Evolutionary conservation across 1,140 invertebrate genomes (phyloP), one percentile per base, ranked within the genome.

Genomic region (Drosophila auraria): DNA sequence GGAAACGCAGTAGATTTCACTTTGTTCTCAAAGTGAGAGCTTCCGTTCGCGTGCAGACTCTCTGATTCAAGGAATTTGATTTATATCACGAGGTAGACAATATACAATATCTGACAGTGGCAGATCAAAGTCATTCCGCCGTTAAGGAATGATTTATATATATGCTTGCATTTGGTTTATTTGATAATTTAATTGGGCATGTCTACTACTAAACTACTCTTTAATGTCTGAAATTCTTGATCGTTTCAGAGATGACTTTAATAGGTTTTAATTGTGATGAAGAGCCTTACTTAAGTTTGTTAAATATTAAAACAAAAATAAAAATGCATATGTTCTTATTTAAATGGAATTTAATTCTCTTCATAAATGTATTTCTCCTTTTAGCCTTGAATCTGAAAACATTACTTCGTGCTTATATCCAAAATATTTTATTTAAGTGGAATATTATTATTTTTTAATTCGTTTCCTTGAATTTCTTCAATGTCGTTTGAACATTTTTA

Each of bases 41-140:
- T 80, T 84, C 82, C 82, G 82, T 42, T 80, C 62, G 77, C 77
- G 65, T 83, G 77, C 65, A 74, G 71, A 73, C 25, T 61, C 54
- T 53, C 20, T 15, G 56, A 53, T 61, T 74, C 69, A 38, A 15
- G 38, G 69, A 74, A 74, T 74, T 73, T 30, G n/a, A 73, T 73
- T 53, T 53, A 61, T 36, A 36, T 36, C 20, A 72, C 30, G 42
- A 36, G 25, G 36, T 42, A 38, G 51, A 72, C 27, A 42, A 42
- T 51, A 40, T 44, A 38, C 25, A 36, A 42, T 44, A 30, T 36
- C 38, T 27, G 30, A 11, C 33, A 60, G 15, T 14, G 40, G 3
- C 5, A 72, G 66, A 78, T 82, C 77, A 83, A 84, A 77, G 66
- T 64, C 45, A 33, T 7, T 51, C 12, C 11, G 30, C 68, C 68